A percentile compares a stretch with the other conserved stretches of the same genome.
Conservation (phyloP, 1,140 invertebrate genomes). For the Pseudomyrmex flavicornis region DNA sequence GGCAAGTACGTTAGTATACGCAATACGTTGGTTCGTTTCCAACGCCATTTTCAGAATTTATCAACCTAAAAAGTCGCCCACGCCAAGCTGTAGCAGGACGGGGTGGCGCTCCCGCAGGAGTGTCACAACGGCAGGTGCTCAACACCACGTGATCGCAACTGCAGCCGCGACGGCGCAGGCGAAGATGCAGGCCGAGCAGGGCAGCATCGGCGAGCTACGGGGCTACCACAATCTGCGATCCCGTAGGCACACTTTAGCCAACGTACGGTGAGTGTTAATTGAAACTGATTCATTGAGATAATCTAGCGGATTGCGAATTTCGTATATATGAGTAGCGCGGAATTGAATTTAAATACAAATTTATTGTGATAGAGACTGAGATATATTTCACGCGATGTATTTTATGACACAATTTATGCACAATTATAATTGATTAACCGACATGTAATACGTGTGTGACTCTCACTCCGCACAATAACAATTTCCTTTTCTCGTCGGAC, state of each 20-base stretch:
- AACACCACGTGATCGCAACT: constrained; percentile 82
- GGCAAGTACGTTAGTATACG: constrained; percentile 1
- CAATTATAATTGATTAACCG: background rate
- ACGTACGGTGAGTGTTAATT: constrained; percentile 91
- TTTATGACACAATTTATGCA: constrained; percentile 2
- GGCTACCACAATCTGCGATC: constrained; percentile 94
- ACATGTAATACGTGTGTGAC: background rate
- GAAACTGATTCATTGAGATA: background rate
- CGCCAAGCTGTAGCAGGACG: constrained; percentile 80
- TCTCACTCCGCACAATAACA: constrained; percentile 40
- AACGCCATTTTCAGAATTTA: constrained; percentile 79
- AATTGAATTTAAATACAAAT: no score
- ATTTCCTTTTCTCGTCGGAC: constrained; percentile 42
- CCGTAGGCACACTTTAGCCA: constrained; percentile 93
- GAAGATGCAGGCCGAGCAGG: constrained; percentile 95
- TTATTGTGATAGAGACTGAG: no score
- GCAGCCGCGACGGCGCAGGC: constrained; percentile 83
- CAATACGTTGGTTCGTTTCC: constrained; percentile 15
- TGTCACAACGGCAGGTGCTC: constrained; percentile 83
- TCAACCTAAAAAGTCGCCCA: constrained; percentile 84
- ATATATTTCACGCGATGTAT: background rate
- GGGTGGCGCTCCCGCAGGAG: constrained; percentile 84
- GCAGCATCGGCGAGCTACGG: constrained; percentile 93
- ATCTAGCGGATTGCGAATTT: background rate
- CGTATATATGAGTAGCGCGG: background rate